Base-by-base conservation (phyloP, 2,797 vertebrate genomes). In the Chlorospingus flavigularis region DNA sequence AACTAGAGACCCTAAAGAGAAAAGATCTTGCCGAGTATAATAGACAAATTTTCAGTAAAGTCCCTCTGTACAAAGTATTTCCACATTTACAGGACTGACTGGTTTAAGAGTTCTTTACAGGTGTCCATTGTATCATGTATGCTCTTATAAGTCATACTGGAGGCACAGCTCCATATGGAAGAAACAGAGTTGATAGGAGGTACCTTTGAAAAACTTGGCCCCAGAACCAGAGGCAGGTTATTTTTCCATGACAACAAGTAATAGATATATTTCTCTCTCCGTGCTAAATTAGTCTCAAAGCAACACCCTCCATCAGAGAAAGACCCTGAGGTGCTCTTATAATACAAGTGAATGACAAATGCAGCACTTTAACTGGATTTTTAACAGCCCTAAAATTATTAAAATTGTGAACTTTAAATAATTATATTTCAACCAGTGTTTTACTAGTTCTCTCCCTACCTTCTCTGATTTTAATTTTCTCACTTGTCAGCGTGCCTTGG, bases 401-500 rank as follows among this genome's bases (percentile, higher is more conserved):
- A 90, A 83, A 91, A 90, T 63, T 2, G 6, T 74, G 47, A 86
- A 93, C 76, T 92, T 91, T 57, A 94, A 91, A 82, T 92, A 89
- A 95, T 88, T 90, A 39, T 66, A 88, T 95, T 94, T 92, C 86
- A 93, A 90, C 45, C 67, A 75, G n/a, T 91, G 76, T 92, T 94
- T 95, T 94, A 92, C 86, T 86, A 74, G 47, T 84, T 82, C 40
- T 89, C 70, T 77, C 73, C 39, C 48, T 87, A 87, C 88, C 81
- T 86, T 67, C 74, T 50, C 83, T 80, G 76, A 94, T 95, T 94
- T 93, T 94, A 74, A 91, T 94, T 95, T 96, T 96, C 93, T 91
- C 94, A 94, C 92, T 96, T 96, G 89, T 95, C 94, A 96, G 94
- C 74, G 66, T 90, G 78, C 80, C 91, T 92, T 96, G 91, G 87